phyloP scores from a whole-genome alignment of 2,113 vertebrate species.

The Rhinogobius similis region DNA sequence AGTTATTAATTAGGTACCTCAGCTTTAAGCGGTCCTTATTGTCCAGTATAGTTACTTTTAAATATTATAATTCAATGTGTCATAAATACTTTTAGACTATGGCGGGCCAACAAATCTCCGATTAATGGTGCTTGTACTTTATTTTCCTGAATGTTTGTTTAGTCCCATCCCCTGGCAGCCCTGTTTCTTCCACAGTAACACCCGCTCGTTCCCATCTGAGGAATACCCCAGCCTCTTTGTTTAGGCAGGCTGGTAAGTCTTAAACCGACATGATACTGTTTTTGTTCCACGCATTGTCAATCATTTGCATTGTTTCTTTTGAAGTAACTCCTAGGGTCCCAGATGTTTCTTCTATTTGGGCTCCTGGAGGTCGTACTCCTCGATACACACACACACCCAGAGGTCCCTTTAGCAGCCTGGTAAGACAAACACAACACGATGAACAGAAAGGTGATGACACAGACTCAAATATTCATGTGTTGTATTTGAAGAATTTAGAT shows the following conservation, averaged over 20 bases:
- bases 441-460: neutral
- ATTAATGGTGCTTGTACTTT: slow-evolving; percentile 2
- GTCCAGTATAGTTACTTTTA: too few species aligned
- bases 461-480: neutral
- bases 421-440: slow-evolving; percentile 20
- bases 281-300: neutral
- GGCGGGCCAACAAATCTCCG: too few species aligned
- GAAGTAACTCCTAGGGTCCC: slow-evolving; percentile 67
- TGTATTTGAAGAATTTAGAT: slow-evolving; percentile 77
- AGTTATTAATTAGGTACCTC: too few species aligned
- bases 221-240: slow-evolving; percentile 69
- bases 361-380: slow-evolving; percentile 55
- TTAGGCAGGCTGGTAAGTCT: slow-evolving; percentile 72
- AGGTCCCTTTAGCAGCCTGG: slow-evolving; percentile 25
- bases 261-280: slow-evolving; percentile 21
- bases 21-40: too few species aligned
- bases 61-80: too few species aligned
- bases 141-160: slow-evolving; percentile 43
- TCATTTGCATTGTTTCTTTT: neutral
- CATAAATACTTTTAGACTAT: too few species aligned
- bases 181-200: slow-evolving; percentile 37
- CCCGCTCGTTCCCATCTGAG: slow-evolving; percentile 57
- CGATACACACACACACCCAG: slow-evolving; percentile 51
- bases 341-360: slow-evolving; percentile 64
- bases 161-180: slow-evolving; percentile 67